Percentiles rank a stretch among this genome's conserved stretches.
phyloP scores from a whole-genome alignment of 92 coral and sea anemone genomes.

The Muricea muricata region DNA sequence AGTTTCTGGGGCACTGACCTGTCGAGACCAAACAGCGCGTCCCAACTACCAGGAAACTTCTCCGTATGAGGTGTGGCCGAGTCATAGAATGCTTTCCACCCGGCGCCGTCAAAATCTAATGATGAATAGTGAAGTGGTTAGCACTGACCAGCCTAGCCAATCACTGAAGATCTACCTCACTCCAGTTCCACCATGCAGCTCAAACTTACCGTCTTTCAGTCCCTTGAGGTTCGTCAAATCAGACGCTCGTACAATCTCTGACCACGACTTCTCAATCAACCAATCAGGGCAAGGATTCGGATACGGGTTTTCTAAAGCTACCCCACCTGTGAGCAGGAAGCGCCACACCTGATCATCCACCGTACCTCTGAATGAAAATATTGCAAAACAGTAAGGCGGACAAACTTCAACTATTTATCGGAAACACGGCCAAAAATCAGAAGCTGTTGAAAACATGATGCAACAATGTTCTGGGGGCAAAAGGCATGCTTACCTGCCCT shows the following conservation, averaged over 20 bases:
- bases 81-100: constrained; percentile 95
- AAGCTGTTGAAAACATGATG: too few relatives aligned
- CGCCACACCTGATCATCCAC: constrained; percentile 98
- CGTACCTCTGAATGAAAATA: constrained; percentile 67
- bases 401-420: background rate
- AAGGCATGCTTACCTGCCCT: constrained; percentile 89
- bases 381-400: too few relatives aligned
- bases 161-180: too few relatives aligned
- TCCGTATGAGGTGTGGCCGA: constrained; percentile 88
- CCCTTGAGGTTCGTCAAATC: constrained; percentile 89
- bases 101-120: constrained; percentile 77
- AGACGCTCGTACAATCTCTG: constrained; percentile 95
- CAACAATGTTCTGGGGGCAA: too few relatives aligned
- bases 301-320: constrained; percentile 95
- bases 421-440: too few relatives aligned
- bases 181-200: too few relatives aligned
- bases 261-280: constrained; percentile 93
- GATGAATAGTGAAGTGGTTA: too few relatives aligned
- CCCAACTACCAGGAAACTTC: constrained; percentile 96
- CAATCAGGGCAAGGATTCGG: constrained; percentile 99
- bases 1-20: constrained; percentile 52
- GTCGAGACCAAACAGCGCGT: constrained; percentile 88
- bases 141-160: too few relatives aligned
- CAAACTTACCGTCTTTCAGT: constrained; percentile 86
- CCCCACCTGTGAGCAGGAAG: constrained; percentile 95